Percentiles rank a stretch among this genome's conserved stretches.
Conservation (phyloP, 2,888 invertebrate species). For the Aleiodes alternator region DNA sequence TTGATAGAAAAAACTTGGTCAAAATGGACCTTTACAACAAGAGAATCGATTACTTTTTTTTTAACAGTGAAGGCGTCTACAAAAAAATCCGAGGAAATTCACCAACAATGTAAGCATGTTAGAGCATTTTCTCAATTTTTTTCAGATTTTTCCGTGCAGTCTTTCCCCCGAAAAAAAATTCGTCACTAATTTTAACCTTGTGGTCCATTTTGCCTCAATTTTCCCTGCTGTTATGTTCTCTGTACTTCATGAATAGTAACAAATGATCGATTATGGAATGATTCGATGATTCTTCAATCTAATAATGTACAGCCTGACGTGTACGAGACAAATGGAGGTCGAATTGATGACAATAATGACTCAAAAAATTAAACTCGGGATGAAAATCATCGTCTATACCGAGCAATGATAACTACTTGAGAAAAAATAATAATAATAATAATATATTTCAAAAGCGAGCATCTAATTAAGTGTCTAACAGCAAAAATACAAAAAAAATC, state of each 20-base stretch:
- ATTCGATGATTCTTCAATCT: neutral
- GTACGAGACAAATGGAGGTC: conserved; percentile 44
- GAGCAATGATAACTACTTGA: conserved; percentile 59
- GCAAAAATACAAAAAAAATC: conserved; percentile 61
- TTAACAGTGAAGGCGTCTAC: too few relatives aligned
- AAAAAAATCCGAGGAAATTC: too few relatives aligned
- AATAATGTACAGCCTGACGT: conserved; percentile 1
- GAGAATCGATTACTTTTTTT: too few relatives aligned
- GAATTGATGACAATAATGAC: conserved; percentile 18
- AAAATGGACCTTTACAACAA: too few relatives aligned
- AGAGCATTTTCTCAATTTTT: too few relatives aligned
- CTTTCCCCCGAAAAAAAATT: too few relatives aligned
- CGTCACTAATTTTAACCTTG: too few relatives aligned
- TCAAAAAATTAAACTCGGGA: conserved; percentile 33
- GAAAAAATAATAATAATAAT: conserved; percentile 35
- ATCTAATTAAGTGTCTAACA: conserved; percentile 69
- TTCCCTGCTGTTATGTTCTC: neutral
- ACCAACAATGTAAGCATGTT: too few relatives aligned
- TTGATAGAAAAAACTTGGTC: too few relatives aligned
- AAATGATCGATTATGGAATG: conserved; percentile 39
- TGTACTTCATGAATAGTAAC: neutral
- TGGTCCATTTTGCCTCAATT: neutral
- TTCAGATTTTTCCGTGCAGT: too few relatives aligned
- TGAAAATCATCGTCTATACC: conserved; percentile 48
- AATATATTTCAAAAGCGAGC: conserved; percentile 68